A percentile compares a stretch with the other conserved stretches of the same genome.
phyloP scores from a whole-genome alignment of 2,113 vertebrate species.

The Campylorhamphus procurvoides region DNA sequence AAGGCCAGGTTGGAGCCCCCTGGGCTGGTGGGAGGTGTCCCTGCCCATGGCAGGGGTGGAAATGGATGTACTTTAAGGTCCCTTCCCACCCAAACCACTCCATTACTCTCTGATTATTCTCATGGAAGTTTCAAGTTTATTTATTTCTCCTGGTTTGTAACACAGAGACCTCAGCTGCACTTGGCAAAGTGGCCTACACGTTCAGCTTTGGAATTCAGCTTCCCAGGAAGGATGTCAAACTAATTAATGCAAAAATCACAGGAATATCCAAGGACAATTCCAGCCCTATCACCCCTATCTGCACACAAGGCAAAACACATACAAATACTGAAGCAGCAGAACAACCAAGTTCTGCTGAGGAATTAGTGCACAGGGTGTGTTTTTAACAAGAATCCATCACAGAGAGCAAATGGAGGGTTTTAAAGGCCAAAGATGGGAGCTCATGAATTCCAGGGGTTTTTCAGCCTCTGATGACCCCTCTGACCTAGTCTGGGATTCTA shows the following conservation, averaged over 20 bases:
- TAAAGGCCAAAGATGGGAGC: neutral
- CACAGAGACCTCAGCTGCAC: neutral
- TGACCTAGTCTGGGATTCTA: rapidly evolving
- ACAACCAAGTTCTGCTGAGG: neutral
- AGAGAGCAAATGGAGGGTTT: too few species aligned
- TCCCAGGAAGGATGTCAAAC: neutral
- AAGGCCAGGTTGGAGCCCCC: neutral
- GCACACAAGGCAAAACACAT: rapidly evolving
- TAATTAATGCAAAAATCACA: neutral
- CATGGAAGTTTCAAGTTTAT: neutral
- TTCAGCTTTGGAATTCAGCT: neutral
- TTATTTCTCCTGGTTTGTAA: neutral
- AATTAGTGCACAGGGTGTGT: neutral
- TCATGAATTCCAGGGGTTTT: neutral
- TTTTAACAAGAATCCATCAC: neutral
- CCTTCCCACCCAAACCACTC: neutral
- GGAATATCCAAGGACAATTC: neutral
- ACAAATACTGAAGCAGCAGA: rapidly evolving
- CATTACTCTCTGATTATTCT: neutral
- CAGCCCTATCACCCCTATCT: neutral
- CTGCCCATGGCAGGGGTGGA: neutral
- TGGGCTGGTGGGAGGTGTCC: neutral
- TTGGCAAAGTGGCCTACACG: neutral
- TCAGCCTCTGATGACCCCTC: neutral
- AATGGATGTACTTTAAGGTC: neutral